Base-by-base conservation (phyloP, 2,797 vertebrate species). In the Cuculus canorus region DNA sequence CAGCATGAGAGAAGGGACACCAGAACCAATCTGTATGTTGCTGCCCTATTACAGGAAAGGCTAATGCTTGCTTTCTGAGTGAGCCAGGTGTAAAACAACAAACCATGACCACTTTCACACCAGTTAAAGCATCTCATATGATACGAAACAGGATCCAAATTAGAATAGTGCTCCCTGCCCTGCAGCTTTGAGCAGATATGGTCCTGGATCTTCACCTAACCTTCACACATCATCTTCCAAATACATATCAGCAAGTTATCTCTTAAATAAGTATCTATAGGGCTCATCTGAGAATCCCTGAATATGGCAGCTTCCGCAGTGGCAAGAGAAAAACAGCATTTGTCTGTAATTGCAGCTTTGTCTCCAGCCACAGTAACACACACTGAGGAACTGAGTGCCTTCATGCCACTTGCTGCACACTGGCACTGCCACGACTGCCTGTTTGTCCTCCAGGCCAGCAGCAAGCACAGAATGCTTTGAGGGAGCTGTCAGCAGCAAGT, bases 361-460 rank as follows among this genome's bases (percentile, higher is more conserved):
- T 53, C 41, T 10, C 24, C 52, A 35, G 52, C 22, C 39, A 54
- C 25, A 13, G 47, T 32, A 78, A 4, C 24, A 57, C 35, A 6
- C 7, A 10, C 25, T 0, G 5, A 91, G 48, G 60, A 90, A 59
- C 0, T 37, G 43, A 56, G 32, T 1, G 4, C 15, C 17, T 39
- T 39, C 39, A 10, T 39, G 39, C 17, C 22, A 19, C 12, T 57
- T 11, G 3, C 1, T 2, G 11, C 2, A 9, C 39, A 47, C 13
- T 32, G 12, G 37, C 61, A 71, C 23, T 7, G 16, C 45, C 39
- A 57, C 0, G 0, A 25, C 2, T 0, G 22, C 0, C 1, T n/a
- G 50, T 41, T 14, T 0, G 0, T 5, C 11, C n/a, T 50, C 1
- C 0, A 19, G 23, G 66, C n/a, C 59, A 88, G 50, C 41, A 48